Percentiles rank a stretch among this genome's conserved stretches.
phyloP scores from a whole-genome alignment of 2,113 vertebrate species.

The Isurus oxyrinchus region DNA sequence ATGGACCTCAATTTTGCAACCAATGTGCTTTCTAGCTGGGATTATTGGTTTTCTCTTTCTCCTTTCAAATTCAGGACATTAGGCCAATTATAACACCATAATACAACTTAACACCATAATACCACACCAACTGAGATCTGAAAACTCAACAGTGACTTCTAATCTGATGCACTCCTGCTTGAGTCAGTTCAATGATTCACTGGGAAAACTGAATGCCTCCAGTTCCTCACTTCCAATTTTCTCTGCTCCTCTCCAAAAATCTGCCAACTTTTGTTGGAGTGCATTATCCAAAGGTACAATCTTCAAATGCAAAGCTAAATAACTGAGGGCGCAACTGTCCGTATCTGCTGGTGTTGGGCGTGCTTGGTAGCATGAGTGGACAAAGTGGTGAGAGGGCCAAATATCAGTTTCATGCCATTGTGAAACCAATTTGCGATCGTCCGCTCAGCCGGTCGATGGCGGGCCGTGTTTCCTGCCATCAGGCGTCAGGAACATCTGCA shows the following conservation, averaged over 20 bases:
- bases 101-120: not conserved
- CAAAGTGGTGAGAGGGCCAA: no score
- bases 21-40: not conserved
- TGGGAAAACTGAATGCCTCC: not conserved
- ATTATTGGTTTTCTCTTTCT: not conserved
- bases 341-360: no score
- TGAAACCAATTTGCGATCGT: no score
- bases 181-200: not conserved
- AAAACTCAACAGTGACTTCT: not conserved
- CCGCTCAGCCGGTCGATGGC: no score
- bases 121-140: not conserved
- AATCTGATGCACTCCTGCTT: not conserved
- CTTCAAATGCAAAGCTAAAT: not conserved
- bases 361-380: no score
- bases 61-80: not conserved
- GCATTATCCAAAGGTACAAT: not conserved
- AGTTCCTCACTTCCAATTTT: not conserved
- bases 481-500: no score
- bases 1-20: not conserved
- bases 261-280: not conserved
- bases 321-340: not conserved
- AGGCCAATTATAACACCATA: not conserved
- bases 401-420: no score
- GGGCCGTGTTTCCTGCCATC: no score
- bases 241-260: not conserved